Base-by-base conservation (phyloP, 2,797 vertebrate species). In the Gorsachius magnificus region DNA sequence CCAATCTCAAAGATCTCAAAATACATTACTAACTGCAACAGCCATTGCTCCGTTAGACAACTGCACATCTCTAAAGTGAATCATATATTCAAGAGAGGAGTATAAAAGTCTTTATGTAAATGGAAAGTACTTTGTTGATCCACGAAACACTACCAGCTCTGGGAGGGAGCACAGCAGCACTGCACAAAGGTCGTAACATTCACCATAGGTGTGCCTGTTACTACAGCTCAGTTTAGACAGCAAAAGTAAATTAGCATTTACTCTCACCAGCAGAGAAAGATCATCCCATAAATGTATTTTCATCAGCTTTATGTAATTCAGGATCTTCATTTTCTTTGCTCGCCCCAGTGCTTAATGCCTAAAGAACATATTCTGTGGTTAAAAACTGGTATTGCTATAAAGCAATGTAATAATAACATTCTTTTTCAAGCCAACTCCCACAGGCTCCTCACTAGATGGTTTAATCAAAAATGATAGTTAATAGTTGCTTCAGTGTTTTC, bases 1-100 rank as follows among this genome's bases (percentile, higher is more conserved):
- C 89, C 93, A 90, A 43, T 81, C 92, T 84, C 72, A 63, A 88
- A 97, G 87, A 93, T 89, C 87, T 94, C 82, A 56, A 96, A 97
- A 92, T 84, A 72, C 92, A 89, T 91, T 70, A 75, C 93, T 69
- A 86, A 89, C 82, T 69, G 79, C 89, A 83, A 72, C 85, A 87
- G 77, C 77, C 93, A 90, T 60, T 63, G 82, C 89, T 92, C 65
- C 86, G 82, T 76, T 56, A 84, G 86, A 94, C 64, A 89, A 90
- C 58, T 51, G 50, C 86, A 68, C 65, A 89, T 89, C 94, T 89
- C 92, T 77, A 31, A 92, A 92, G 61, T 66, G 65, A 96, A 91
- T 81, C 84, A 51, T 56, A 71, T 18, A 87, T 92, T 92, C 88
- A 54, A 77, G 76, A 93, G 54, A 83, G 69, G 61, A 90, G 43